Evolutionary conservation across 2,113 vertebrate species (phyloP), one percentile per base, ranked within the genome.

Genomic region (Prionailurus viverrinus): DNA sequence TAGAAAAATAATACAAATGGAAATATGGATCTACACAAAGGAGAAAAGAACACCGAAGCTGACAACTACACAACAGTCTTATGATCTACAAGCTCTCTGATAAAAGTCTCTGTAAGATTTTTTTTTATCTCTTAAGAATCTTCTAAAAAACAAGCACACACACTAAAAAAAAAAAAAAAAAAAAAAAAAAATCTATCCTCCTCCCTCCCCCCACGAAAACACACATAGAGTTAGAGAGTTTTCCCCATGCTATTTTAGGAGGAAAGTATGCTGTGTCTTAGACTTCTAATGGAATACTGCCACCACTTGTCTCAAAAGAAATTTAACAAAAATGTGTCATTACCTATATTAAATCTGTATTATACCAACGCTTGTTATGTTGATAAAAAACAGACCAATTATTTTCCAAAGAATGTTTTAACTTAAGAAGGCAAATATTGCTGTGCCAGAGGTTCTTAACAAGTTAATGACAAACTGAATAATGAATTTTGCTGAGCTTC

Each of bases 301-400:
- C 19, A 80, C 18, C 79, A 65, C 21, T 12, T 97, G 13, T 81
- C 63, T 91, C 27, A 27, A 81, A 79, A 84, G 71, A 89, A 97
- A 68, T 25, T 78, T 89, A 33, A 0, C 73, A 63, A 71, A 85
- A 86, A 51, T 65, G 29, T 66, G 10, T 66, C 58, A 95, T 45
- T 87, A 87, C 33, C 45, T 69, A 53, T 27, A 68, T 63, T 63
- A 92, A 96, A 84, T 92, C 61, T 89, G 92, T 41, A 96, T 53
- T 79, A 92, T 4, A 58, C 25, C 19, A 89, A 74, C 8, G 71
- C 19, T 63, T 95, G 29, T 53, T 10, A 61, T 82, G 58, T 69
- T 76, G 65, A 84, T 63, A 66, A 15, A 65, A 93, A 84, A 80
- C 1, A 91, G 48, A 27, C 10, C 33, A 84, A 48, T 31, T 31